A percentile compares a stretch with the other conserved stretches of the same genome.
These are phyloP conservation scores for Chelon labrosus DNA, from an alignment of 2,797 vertebrate genomes.

Conservation along the genomic window DNA sequence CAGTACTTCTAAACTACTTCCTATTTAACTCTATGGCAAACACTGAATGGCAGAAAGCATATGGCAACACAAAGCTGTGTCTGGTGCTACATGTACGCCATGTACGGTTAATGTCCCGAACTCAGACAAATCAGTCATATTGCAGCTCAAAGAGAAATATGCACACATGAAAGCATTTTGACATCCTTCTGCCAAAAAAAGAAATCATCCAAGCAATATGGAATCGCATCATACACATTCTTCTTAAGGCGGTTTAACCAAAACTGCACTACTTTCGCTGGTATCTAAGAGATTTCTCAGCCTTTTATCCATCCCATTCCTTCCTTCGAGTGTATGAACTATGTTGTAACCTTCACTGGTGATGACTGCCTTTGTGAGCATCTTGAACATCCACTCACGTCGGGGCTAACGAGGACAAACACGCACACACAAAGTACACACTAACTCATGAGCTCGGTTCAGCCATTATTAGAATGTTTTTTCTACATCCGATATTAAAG, in stretches of 20 bases:
- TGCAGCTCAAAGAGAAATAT: slow-evolving; percentile 17
- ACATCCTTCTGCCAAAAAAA: not conserved
- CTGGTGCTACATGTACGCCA: slow-evolving; percentile 62
- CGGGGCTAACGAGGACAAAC: slow-evolving; percentile 15
- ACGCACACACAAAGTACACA: slow-evolving; percentile 29
- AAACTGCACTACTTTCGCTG: slow-evolving; percentile 14
- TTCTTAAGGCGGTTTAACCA: slow-evolving; percentile 8
- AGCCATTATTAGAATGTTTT: slow-evolving; percentile 24
- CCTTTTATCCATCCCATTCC: not conserved
- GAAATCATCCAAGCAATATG: slow-evolving; percentile 25
- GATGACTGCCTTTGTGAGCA: not conserved
- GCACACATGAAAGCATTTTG: slow-evolving; percentile 13
- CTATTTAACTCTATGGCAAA: slow-evolving; percentile 32
- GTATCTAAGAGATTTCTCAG: slow-evolving; percentile 17
- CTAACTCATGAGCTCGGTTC: slow-evolving; percentile 28
- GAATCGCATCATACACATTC: slow-evolving; percentile 41
- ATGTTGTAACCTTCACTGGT: slow-evolving; percentile 25
- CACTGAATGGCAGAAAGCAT: slow-evolving; percentile 44
- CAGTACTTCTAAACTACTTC: slow-evolving; percentile 27
- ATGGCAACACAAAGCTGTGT: slow-evolving; percentile 50
- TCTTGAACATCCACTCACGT: slow-evolving; percentile 13
- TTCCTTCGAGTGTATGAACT: not conserved
- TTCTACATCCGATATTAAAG: slow-evolving; percentile 41
- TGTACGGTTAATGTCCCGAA: not conserved
- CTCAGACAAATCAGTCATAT: slow-evolving; percentile 13